Percentiles rank a stretch among this genome's conserved stretches.
phyloP scores from a whole-genome alignment of 2,888 invertebrate species.

The Trissolcus brochymenae region DNA sequence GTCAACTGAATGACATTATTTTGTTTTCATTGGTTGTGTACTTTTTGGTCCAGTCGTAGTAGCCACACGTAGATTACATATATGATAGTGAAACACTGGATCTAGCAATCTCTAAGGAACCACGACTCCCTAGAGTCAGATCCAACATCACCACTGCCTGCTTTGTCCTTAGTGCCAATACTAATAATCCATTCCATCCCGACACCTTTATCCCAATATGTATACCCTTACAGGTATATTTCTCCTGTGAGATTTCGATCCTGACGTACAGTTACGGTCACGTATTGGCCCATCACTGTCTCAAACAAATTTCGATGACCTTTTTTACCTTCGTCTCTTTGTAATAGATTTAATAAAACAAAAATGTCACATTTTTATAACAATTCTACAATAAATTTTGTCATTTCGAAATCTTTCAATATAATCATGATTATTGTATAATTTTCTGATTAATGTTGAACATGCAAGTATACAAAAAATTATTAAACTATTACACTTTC shows the following conservation, averaged over 20 bases:
- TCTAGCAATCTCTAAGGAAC: slow-evolving; percentile 61
- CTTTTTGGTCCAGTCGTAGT: too few relatives aligned
- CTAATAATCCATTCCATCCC: slow-evolving; percentile 69
- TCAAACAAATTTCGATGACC: slow-evolving; percentile 65
- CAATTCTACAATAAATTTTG: too few relatives aligned
- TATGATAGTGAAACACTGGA: slow-evolving; percentile 67
- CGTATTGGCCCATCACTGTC: slow-evolving; percentile 68
- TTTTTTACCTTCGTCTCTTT: slow-evolving; percentile 34
- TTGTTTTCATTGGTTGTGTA: too few relatives aligned
- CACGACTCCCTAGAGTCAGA: slow-evolving; percentile 66
- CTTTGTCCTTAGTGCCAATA: slow-evolving; percentile 65
- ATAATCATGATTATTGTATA: too few relatives aligned
- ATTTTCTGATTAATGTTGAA: too few relatives aligned
- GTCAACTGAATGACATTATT: not conserved
- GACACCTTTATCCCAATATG: slow-evolving; percentile 61
- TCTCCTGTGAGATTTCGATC: slow-evolving; percentile 66
- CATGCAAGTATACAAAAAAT: too few relatives aligned
- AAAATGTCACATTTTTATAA: too few relatives aligned
- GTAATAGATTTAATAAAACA: not conserved
- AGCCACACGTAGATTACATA: slow-evolving; percentile 65
- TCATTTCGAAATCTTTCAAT: too few relatives aligned
- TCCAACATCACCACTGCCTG: slow-evolving; percentile 51
- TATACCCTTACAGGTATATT: slow-evolving; percentile 60
- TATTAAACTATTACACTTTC: too few relatives aligned
- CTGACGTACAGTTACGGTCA: slow-evolving; percentile 67